phyloP scores from a whole-genome alignment of 2,888 invertebrate genomes.

The Calameuta filiformis region DNA sequence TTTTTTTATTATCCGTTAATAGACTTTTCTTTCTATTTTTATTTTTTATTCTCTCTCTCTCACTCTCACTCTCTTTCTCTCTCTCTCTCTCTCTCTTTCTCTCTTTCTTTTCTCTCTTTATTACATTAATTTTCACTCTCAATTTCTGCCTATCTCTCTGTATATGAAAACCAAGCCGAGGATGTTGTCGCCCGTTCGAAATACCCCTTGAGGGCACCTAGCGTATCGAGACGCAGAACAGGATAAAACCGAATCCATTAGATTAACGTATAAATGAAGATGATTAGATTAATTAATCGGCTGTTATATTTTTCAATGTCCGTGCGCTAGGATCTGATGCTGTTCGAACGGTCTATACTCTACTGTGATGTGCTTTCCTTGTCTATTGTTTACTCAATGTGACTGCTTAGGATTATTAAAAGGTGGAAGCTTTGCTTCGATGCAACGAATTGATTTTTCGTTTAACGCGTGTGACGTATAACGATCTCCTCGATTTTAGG shows the following conservation, averaged over 20 bases:
- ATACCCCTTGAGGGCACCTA: background rate
- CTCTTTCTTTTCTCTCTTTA: too few relatives aligned
- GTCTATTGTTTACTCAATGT: constrained; percentile 15
- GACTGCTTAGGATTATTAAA: constrained; percentile 9
- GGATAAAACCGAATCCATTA: background rate
- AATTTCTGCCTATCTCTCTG: background rate
- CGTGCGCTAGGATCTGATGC: constrained; percentile 9
- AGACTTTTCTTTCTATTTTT: background rate
- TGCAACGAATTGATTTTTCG: background rate
- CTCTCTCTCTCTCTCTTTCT: background rate
- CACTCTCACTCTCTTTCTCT: background rate
- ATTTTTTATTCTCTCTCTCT: background rate
- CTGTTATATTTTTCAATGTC: constrained; percentile 4
- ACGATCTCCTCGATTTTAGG: background rate
- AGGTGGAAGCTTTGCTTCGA: background rate
- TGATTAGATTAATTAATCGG: background rate
- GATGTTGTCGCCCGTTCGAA: constrained; percentile 10
- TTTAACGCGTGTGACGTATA: background rate
- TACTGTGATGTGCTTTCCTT: constrained; percentile 23
- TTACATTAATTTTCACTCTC: background rate
- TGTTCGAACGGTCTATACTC: constrained; percentile 15
- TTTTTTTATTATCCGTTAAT: background rate
- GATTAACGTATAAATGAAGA: background rate
- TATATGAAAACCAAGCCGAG: background rate
- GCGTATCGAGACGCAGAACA: constrained; percentile 3